These are phyloP conservation scores for Melanaphis sacchari DNA, from an alignment of 1,140 invertebrate species.

Conservation along the genomic window DNA sequence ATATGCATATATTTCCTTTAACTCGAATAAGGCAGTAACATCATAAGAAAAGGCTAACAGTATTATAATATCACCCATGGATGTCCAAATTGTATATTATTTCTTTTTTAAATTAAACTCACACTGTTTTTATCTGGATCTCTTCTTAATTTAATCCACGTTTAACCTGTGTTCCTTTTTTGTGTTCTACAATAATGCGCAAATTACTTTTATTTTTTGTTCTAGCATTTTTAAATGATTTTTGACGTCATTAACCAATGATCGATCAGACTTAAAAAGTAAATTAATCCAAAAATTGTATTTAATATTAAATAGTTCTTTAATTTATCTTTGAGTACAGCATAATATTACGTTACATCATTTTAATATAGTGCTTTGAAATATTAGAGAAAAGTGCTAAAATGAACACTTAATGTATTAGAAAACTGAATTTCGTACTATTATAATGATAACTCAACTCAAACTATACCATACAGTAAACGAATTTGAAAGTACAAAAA, in stretches of 20 bases:
- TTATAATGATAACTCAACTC: neutral
- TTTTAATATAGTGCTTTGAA: neutral
- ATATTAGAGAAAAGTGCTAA: neutral
- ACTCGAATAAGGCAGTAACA: too few relatives aligned
- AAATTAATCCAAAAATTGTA: neutral
- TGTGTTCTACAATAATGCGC: neutral
- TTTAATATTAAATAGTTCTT: neutral
- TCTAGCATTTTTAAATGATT: neutral
- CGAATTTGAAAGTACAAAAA: neutral
- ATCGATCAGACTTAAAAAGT: neutral
- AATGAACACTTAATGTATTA: neutral
- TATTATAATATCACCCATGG: neutral
- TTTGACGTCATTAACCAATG: neutral
- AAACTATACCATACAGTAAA: neutral
- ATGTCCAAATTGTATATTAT: neutral
- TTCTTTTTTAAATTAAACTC: neutral
- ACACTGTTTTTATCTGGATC: neutral
- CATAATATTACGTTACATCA: neutral
- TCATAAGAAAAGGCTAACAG: too few relatives aligned
- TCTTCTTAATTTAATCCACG: neutral
- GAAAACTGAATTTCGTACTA: neutral
- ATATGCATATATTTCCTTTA: too few relatives aligned
- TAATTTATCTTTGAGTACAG: neutral
- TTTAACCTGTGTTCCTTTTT: neutral
- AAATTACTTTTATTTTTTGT: neutral